A percentile compares a stretch with the other conserved stretches of the same genome.
Evolutionary conservation across 2,888 invertebrate genomes (phyloP).

Genomic region (Lasioglossum morio): DNA sequence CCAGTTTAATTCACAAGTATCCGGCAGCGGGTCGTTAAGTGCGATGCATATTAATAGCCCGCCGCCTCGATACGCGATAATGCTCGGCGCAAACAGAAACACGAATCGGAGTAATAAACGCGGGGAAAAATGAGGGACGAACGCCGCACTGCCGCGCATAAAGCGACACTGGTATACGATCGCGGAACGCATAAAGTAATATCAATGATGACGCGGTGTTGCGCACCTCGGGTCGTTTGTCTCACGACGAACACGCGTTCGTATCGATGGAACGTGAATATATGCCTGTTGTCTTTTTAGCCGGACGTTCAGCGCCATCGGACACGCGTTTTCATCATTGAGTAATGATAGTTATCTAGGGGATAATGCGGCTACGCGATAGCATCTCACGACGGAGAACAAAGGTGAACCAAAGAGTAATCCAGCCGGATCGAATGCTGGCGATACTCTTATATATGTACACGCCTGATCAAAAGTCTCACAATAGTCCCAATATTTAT

Average conservation of each 20-base stretch:
- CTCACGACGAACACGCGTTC: background rate
- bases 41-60: constrained; percentile 52
- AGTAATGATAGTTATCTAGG: constrained; percentile 55
- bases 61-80: constrained; percentile 50
- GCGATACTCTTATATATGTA: constrained; percentile 1
- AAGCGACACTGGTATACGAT: constrained; percentile 16
- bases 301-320: background rate
- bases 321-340: constrained; percentile 43
- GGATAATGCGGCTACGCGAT: constrained; percentile 41
- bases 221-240: constrained; percentile 26
- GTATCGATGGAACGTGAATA: background rate
- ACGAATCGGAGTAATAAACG: constrained; percentile 47
- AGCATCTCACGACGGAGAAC: constrained; percentile 34
- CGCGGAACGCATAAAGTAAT: constrained; percentile 32
- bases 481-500: background rate
- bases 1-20: constrained; percentile 50
- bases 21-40: constrained; percentile 51
- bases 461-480: background rate
- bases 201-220: constrained; percentile 29
- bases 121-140: constrained; percentile 29
- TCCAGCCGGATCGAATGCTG: constrained; percentile 28
- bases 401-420: constrained; percentile 43
- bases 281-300: constrained; percentile 15
- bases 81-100: constrained; percentile 35
- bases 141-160: background rate